Base-by-base conservation (phyloP, 2,113 vertebrate genomes). In the Hippocampus comes region DNA sequence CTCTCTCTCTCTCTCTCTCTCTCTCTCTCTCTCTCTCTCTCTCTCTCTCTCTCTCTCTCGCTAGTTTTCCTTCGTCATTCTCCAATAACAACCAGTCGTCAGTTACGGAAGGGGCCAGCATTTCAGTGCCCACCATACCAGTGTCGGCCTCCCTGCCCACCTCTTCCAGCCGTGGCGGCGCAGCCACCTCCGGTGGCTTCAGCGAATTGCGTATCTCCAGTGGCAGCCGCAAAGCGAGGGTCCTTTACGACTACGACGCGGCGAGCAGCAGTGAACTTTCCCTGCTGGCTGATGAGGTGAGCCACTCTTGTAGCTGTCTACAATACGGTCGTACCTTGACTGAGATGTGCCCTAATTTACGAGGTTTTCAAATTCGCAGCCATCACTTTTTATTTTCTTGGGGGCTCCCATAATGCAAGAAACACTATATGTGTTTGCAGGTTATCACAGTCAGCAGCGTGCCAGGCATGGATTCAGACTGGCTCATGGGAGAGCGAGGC, bases 201-300 rank as follows among this genome's bases (percentile, higher is more conserved):
- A 94, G 65, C 72, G 96, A 98, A 83, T 83, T 96, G 84, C 94
- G 94, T 34, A 92, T 92, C 70, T 94, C 93, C 63, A 94, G 92
- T 76, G 94, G 94, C 85, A 97, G 90, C 89, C 95, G 96, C 77
- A 96, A 93, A 88, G 97, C 97, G 59, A 89, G 97, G 25, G 97
- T 99, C 67, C 95, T 99, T 1, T 99, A 99, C 73, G 97, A 99
- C 88, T 99, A 99, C 6, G 97, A 99, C 64, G 97, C 97, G 17
- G 96, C 95, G 43, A 95, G 96, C 84, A 98, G 97, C 90, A 97
- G 91, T 74, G 97, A 99, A 83, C 94, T 99, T 21, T 99, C 97
- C 15, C 93, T 99, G 82, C 92, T 99, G 82, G 96, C 97, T 70
- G 97, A 99, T 86, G 97, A 99, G 95, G 97, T 99, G 90, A 92